phyloP scores from a whole-genome alignment of 2,888 invertebrate species.

The Ophion slaviceki region DNA sequence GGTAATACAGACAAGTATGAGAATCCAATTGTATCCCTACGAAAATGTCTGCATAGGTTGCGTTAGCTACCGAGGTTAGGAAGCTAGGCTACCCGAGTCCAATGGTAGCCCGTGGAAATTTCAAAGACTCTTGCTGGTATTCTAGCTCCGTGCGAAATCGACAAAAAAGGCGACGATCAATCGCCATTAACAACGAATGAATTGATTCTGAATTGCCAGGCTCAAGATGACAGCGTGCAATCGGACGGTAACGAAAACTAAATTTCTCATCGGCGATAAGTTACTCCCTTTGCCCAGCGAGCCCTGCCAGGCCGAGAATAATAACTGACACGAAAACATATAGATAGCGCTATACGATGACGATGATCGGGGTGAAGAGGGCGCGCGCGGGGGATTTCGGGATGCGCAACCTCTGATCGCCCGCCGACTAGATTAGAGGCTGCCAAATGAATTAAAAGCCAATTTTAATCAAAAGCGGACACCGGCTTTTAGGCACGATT shows the following conservation, averaged over 20 bases:
- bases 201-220: slow-evolving; percentile 10
- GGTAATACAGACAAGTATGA: no score
- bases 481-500: slow-evolving; percentile 83
- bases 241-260: slow-evolving; percentile 43
- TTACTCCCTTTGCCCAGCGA: slow-evolving; percentile 4
- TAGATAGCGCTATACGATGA: slow-evolving; percentile 33
- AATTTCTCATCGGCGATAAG: slow-evolving; percentile 49
- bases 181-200: neutral
- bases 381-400: slow-evolving; percentile 32
- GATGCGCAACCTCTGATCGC: slow-evolving; percentile 77
- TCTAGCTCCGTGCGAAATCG: neutral
- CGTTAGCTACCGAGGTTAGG: no score
- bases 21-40: no score
- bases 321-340: slow-evolving; percentile 53
- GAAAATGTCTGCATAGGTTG: no score
- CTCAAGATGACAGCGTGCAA: slow-evolving; percentile 15
- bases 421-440: slow-evolving; percentile 82
- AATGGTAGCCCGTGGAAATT: neutral
- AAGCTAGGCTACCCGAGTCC: no score
- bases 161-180: neutral
- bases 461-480: slow-evolving; percentile 84
- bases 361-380: slow-evolving; percentile 52
- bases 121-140: neutral
- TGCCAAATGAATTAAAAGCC: slow-evolving; percentile 84
- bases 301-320: slow-evolving; percentile 6